These are phyloP conservation scores for Haliclona indistincta DNA, from an alignment of 37 sponge, comb jelly and placozoan genomes.

Conservation along the genomic window DNA sequence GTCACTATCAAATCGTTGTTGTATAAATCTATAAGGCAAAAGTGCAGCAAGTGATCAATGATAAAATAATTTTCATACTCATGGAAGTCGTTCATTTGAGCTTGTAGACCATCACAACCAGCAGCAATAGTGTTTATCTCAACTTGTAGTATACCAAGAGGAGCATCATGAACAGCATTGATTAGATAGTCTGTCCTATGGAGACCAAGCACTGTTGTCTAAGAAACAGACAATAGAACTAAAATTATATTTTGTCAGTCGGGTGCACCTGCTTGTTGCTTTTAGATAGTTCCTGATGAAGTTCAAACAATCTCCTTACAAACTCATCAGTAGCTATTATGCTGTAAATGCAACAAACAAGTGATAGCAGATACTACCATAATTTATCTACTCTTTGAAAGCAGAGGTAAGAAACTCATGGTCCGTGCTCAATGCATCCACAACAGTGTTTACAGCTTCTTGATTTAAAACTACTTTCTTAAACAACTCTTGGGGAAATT, in stretches of 20 bases:
- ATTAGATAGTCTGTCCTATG: constrained; percentile 55
- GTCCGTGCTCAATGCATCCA: constrained; percentile 44
- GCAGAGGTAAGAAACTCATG: constrained; percentile 33
- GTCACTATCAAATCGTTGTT: too few species aligned
- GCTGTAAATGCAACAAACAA: constrained; percentile 5
- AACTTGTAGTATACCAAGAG: constrained; percentile 36
- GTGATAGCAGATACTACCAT: constrained; percentile 6
- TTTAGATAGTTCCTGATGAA: constrained; percentile 8
- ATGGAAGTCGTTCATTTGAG: constrained; percentile 16
- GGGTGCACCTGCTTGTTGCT: constrained; percentile 14
- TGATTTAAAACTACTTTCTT: constrained; percentile 35
- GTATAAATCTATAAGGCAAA: too few species aligned
- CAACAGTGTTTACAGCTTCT: constrained; percentile 28
- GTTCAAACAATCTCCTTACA: constrained; percentile 34
- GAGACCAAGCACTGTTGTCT: constrained; percentile 12
- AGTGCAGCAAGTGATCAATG: not conserved
- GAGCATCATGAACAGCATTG: not conserved
- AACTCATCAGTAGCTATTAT: constrained; percentile 45
- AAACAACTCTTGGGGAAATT: constrained; percentile 50
- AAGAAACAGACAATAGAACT: not conserved
- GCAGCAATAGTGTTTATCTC: constrained; percentile 65
- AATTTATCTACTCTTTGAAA: constrained; percentile 17
- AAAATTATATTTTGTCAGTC: not conserved
- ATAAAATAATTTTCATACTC: not conserved
- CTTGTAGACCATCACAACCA: not conserved